These are phyloP conservation scores for Eulemur albifrons DNA, from an alignment of 2,797 vertebrate species.

Conservation along the genomic window DNA sequence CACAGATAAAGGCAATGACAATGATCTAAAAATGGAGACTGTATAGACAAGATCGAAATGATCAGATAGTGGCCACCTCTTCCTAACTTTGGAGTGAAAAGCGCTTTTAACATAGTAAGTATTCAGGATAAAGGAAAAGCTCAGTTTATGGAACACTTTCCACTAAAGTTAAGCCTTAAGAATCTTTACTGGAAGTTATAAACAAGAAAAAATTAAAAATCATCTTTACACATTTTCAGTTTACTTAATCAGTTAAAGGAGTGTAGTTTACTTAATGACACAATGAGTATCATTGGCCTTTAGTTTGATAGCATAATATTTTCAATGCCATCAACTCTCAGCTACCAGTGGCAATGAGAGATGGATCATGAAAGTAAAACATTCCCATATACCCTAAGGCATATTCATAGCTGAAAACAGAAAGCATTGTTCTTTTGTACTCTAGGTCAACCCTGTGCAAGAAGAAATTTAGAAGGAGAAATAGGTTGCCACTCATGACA, in stretches of 20 bases:
- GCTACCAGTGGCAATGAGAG: neutral
- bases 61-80: neutral
- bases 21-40: neutral
- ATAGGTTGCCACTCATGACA: neutral
- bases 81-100: neutral
- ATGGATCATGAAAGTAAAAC: slow-evolving; percentile 1
- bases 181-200: slow-evolving; percentile 4
- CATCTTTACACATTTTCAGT: slow-evolving; percentile 12
- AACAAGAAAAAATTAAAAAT: slow-evolving; percentile 23
- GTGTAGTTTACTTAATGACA: slow-evolving; percentile 17
- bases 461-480: neutral
- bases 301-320: neutral
- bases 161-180: neutral
- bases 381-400: neutral
- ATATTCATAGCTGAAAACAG: neutral
- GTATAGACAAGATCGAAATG: neutral
- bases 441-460: neutral
- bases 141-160: neutral
- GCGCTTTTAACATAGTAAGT: neutral
- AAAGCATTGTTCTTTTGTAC: neutral
- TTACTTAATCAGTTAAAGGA: slow-evolving; percentile 17
- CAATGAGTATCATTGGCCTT: neutral
- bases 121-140: neutral
- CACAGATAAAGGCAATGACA: neutral
- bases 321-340: neutral